These are phyloP conservation scores for Reticulitermes lucifugus DNA, from an alignment of 2,888 invertebrate species.

Conservation along the genomic window DNA sequence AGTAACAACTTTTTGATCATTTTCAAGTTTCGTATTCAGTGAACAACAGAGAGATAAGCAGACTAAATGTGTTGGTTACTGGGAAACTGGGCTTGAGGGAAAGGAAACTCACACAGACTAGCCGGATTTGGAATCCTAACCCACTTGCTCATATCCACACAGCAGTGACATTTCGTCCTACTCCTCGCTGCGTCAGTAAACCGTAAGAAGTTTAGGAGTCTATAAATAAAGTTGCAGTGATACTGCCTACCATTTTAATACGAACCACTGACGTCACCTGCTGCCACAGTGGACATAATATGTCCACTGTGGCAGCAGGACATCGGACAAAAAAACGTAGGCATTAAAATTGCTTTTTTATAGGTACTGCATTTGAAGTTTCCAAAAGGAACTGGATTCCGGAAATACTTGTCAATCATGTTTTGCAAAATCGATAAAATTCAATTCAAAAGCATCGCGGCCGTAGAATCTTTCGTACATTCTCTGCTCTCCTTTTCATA, in stretches of 20 bases:
- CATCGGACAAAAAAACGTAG: neutral
- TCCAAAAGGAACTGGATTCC: neutral
- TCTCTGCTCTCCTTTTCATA: neutral
- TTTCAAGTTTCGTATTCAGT: too few species aligned
- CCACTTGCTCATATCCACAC: too few species aligned
- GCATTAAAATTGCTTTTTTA: slow-evolving; percentile 23
- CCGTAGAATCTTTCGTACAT: neutral
- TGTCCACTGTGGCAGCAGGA: neutral
- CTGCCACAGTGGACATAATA: neutral
- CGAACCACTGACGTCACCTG: neutral
- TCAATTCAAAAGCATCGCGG: neutral
- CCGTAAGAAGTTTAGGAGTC: neutral
- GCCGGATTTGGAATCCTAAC: too few species aligned
- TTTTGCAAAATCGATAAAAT: neutral
- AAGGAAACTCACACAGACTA: too few species aligned
- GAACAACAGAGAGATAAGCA: too few species aligned
- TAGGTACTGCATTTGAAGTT: neutral
- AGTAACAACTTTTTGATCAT: too few species aligned
- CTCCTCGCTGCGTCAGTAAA: neutral
- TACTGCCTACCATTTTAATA: neutral
- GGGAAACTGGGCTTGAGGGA: too few species aligned
- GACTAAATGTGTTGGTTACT: too few species aligned
- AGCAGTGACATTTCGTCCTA: too few species aligned
- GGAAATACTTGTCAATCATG: neutral
- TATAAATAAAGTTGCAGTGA: neutral